Evolutionary conservation across 2,888 invertebrate genomes (phyloP), one percentile per base, ranked within the genome.

Genomic region (Carpatolechia fugitivella): DNA sequence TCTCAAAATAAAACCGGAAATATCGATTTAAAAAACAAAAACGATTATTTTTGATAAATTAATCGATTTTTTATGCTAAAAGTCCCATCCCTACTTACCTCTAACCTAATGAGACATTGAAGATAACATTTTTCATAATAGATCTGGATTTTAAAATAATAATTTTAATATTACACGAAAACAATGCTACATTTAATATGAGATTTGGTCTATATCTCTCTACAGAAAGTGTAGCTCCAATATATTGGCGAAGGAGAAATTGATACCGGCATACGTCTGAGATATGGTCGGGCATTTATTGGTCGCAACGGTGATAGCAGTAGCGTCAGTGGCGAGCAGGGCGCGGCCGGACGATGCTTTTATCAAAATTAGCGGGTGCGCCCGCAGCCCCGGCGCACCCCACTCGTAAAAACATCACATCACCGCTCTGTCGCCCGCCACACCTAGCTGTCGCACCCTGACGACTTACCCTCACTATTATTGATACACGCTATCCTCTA

Each of bases 321-420:
- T 62, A 65, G 11, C 40, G 40, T 40, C 40, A 18, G 40, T 16
- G 40, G 18, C 40, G 52, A 14, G 48, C 48, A 31, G 80, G 88
- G 89, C 69, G 88, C 81, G 89, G 85, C 81, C 82, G 81, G 76
- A 74, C 80, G 82, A 83, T 74, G 90, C 90, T 90, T 90, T 90
- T 89, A 90, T 86, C 88, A 79, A 89, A 90, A 90, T 90, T 86
- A 86, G 86, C 82, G 74, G 80, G 81, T 83, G 84, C 84, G 82
- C 80, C 86, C 81, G 78, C 72, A 20, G 44, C 35, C 36, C 51
- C 46, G 78, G 76, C 84, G 81, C 89, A 81, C 89, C 89, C 85
- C 80, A 73, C 76, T 83, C 87, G 82, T 89, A 89, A 89, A 89
- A 86, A 78, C 81, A 83, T 77, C 80, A 73, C 69, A 82, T 83